These are phyloP conservation scores for Myotis davidii DNA, from an alignment of 2,113 vertebrate genomes.

Conservation along the genomic window DNA sequence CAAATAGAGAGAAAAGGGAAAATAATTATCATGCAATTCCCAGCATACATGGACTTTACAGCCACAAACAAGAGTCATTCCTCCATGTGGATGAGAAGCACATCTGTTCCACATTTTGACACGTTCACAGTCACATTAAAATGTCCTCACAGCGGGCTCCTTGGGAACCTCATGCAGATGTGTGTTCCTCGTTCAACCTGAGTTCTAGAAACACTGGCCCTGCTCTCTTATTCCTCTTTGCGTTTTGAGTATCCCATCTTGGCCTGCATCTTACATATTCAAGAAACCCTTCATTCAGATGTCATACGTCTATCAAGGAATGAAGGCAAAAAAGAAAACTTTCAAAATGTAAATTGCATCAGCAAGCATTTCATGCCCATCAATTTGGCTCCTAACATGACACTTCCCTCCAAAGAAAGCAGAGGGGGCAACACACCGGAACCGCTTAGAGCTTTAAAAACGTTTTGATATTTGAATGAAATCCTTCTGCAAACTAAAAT, in stretches of 20 bases:
- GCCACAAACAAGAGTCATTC: slow-evolving; percentile 12
- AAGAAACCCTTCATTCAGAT: slow-evolving; percentile 3
- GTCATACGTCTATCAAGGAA: not conserved
- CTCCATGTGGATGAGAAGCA: slow-evolving; percentile 8
- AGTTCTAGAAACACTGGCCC: not conserved
- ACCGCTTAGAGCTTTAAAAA: not conserved
- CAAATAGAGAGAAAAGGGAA: not conserved
- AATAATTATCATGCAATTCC: slow-evolving; percentile 42
- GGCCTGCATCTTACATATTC: not conserved
- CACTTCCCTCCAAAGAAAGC: not conserved
- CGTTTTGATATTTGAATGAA: not conserved
- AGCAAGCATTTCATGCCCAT: not conserved
- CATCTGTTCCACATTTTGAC: slow-evolving; percentile 49
- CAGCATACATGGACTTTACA: slow-evolving; percentile 28
- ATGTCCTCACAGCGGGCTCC: not conserved
- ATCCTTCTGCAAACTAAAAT: slow-evolving; percentile 2
- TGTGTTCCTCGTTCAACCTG: not conserved
- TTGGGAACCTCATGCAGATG: not conserved
- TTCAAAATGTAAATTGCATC: not conserved
- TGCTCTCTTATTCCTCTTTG: not conserved
- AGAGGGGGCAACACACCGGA: not conserved
- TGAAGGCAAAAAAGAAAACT: not conserved
- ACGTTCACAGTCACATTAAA: slow-evolving; percentile 15
- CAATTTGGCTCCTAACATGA: not conserved
- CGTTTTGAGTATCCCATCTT: not conserved